phyloP scores from a whole-genome alignment of 2,113 vertebrate species.

The Pituophis catenifer region DNA sequence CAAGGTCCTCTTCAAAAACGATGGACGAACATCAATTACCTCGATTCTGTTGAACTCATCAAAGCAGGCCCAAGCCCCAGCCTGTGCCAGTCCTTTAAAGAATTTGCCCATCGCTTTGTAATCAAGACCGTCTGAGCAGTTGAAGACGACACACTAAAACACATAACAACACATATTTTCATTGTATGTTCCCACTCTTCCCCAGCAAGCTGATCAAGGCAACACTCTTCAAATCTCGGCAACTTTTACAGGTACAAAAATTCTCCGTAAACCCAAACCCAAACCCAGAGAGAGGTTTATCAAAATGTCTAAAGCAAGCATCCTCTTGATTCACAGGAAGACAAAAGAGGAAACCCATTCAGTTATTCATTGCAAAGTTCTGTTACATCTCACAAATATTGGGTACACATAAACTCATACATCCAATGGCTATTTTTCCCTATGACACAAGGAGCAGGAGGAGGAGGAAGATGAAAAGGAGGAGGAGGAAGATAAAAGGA shows the following conservation, averaged over 20 bases:
- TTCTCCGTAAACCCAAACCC: neutral
- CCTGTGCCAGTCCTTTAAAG: constrained; percentile 91
- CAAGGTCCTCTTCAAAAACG: no score
- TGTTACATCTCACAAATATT: neutral
- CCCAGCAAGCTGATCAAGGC: neutral
- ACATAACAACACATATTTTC: constrained; percentile 15
- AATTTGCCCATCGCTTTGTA: constrained; percentile 97
- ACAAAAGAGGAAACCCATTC: neutral
- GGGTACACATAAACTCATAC: no score
- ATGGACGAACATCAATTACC: constrained; percentile 63
- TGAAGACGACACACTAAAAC: constrained; percentile 91
- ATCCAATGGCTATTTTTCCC: neutral
- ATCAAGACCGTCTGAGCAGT: constrained; percentile 92
- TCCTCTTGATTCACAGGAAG: neutral
- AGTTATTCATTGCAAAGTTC: neutral
- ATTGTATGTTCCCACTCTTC: neutral
- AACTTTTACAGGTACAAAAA: neutral
- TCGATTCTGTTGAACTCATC: constrained; percentile 96
- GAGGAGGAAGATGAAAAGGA: neutral
- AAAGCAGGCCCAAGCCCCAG: constrained; percentile 94
- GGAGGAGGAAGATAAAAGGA: neutral
- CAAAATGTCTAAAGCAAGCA: neutral
- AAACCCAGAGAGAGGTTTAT: neutral
- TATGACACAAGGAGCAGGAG: neutral
- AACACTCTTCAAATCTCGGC: neutral